Evolutionary conservation across 2,113 vertebrate genomes (phyloP).

Genomic region (Phoxinus phoxinus): DNA sequence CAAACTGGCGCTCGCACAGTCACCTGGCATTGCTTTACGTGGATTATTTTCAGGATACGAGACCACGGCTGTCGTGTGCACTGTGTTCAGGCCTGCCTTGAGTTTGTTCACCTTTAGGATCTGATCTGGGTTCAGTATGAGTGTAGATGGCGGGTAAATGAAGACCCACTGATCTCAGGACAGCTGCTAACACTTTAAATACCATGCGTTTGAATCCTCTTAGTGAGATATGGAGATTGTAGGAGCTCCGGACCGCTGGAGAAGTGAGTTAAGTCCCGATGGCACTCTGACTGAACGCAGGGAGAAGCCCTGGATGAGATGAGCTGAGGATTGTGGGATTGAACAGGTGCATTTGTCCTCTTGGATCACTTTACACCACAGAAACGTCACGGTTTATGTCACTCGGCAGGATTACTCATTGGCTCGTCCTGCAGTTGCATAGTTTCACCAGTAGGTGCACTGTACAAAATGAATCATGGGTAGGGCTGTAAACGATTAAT

Average conservation of each 20-base stretch:
- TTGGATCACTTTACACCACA: background rate
- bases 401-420: background rate
- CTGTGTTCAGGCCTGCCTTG: background rate
- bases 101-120: background rate
- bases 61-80: background rate
- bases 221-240: background rate
- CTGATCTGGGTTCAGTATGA: constrained; percentile 13
- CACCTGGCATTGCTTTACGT: no score
- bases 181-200: background rate
- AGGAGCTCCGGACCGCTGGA: background rate
- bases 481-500: no score
- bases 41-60: no score
- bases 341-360: background rate
- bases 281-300: constrained; percentile 14
- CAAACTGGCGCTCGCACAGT: background rate
- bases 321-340: constrained; percentile 34
- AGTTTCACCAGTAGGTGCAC: no score
- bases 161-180: background rate
- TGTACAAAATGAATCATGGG: no score
- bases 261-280: constrained; percentile 9
- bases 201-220: background rate
- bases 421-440: background rate
- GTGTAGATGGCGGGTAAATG: background rate
- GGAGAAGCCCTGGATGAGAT: constrained; percentile 24
- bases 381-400: background rate